A percentile compares a stretch with the other conserved stretches of the same genome.
Evolutionary conservation across 2,888 invertebrate genomes (phyloP).

Genomic region (Eurytoma californica): DNA sequence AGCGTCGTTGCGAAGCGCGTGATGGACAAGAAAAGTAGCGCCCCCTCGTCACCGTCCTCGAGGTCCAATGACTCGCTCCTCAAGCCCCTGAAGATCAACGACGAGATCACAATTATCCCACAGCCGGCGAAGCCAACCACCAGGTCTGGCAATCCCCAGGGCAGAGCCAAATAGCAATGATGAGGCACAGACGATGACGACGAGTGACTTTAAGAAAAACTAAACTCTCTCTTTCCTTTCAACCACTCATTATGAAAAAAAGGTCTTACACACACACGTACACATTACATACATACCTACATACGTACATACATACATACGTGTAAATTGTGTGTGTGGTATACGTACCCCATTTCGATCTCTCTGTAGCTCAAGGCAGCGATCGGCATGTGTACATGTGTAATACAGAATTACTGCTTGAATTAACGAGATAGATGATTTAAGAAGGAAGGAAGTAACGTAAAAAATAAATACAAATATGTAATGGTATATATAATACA

Average conservation of each 20-base stretch:
- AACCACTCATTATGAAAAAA: conserved; percentile 46
- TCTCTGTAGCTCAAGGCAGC: conserved; percentile 62
- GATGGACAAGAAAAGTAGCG: conserved; percentile 84
- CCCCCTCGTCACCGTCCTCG: conserved; percentile 74
- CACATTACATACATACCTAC: conserved; percentile 40
- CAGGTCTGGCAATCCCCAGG: conserved; percentile 68
- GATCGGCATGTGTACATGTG: conserved; percentile 70
- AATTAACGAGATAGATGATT: conserved; percentile 41
- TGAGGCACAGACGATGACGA: conserved; percentile 67
- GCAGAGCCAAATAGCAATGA: conserved; percentile 74
- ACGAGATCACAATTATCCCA: conserved; percentile 92
- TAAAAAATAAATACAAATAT: conserved; percentile 58
- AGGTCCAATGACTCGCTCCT: conserved; percentile 80
- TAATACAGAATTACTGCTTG: conserved; percentile 67
- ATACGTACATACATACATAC: conserved; percentile 26
- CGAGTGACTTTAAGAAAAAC: conserved; percentile 63
- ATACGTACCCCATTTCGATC: conserved; percentile 58
- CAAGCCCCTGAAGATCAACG: conserved; percentile 90
- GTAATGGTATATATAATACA: conserved; percentile 50
- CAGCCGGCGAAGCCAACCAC: conserved; percentile 81
- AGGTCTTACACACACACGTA: conserved; percentile 48
- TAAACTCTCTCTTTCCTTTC: conserved; percentile 62
- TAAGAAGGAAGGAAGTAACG: conserved; percentile 31
- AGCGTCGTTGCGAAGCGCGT: conserved; percentile 92
- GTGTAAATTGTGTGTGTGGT: conserved; percentile 39